Evolutionary conservation across 2,113 vertebrate species (phyloP), one percentile per base, ranked within the genome.

Genomic region (Chaenogobius annularis): DNA sequence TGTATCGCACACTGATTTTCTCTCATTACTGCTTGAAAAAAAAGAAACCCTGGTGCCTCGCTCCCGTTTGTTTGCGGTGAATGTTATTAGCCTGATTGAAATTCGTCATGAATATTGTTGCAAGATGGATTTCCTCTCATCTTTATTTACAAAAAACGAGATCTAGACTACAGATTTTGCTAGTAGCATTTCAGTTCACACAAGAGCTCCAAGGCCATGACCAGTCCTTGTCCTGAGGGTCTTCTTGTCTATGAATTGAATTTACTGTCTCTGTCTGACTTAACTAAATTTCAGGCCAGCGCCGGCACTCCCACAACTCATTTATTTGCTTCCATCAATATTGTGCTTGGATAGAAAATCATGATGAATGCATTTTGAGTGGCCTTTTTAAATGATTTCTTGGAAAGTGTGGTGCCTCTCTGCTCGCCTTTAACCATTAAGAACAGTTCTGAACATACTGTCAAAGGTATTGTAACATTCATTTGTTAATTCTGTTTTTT

Each of bases 51-150:
- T 75, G 55, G 54, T 79, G 72, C 82, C 68, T 72, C 69, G 23
- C 61, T 62, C 43, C 78, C 56, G 7, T 80, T 56, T 73, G 46
- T 70, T 68, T 87, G 70, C 73, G 55, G 62, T 44, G 54, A 54
- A 83, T 72, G 67, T 78, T 84, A 89, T 88, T 79, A 89, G 56
- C 40, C 40, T 82, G 81, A 90, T 83, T 85, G 84, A 78, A 87
- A 56, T 68, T 74, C 11, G 48, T 85, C 79, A 78, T 87, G 77
- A 76, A 83, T 81, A 75, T 7, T 59, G 23, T n/a, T 77, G 63
- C 69, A 74, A 62, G 55, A 71, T 75, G 59, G 66, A 79, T 74
- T 75, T 83, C 67, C 70, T 72, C 1, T 75, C 59, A 75, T 78
- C 65, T 65, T 64, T 66, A 31, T 31, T 31, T 67, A 66, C 69